These are phyloP conservation scores for Hermetia illucens DNA, from an alignment of 1,140 invertebrate species.

Conservation along the genomic window DNA sequence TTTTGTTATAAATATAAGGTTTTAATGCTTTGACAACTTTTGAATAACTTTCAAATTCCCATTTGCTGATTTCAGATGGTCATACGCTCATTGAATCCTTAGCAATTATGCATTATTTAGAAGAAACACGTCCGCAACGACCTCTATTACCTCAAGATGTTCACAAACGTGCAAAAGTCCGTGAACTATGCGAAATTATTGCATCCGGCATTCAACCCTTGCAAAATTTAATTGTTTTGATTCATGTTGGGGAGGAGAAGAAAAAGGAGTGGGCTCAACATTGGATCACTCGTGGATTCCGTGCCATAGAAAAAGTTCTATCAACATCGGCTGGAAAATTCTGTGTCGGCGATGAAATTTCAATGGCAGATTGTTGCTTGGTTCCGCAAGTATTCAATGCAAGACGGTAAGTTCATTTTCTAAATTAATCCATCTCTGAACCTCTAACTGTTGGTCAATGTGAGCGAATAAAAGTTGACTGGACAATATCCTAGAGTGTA, in stretches of 20 bases:
- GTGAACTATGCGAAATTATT: slow-evolving; percentile 55
- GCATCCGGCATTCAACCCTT: slow-evolving; percentile 88
- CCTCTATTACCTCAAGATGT: slow-evolving; percentile 77
- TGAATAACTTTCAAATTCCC: too few relatives aligned
- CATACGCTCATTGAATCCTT: slow-evolving; percentile 78
- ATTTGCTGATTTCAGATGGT: slow-evolving; percentile 52
- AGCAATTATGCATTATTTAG: slow-evolving; percentile 90
- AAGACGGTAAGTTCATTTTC: slow-evolving; percentile 42
- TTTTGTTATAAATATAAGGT: too few relatives aligned
- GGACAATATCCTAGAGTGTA: too few relatives aligned
- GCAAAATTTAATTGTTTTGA: slow-evolving; percentile 80
- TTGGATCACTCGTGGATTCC: slow-evolving; percentile 81
- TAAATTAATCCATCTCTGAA: too few relatives aligned
- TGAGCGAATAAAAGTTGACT: too few relatives aligned
- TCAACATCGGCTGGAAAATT: slow-evolving; percentile 78
- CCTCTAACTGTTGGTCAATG: too few relatives aligned
- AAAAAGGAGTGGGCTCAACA: slow-evolving; percentile 86
- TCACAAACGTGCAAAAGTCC: slow-evolving; percentile 70
- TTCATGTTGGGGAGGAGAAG: slow-evolving; percentile 71
- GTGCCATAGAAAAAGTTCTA: slow-evolving; percentile 77
- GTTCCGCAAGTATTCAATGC: slow-evolving; percentile 90
- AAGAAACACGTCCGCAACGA: slow-evolving; percentile 76
- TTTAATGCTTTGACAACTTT: too few relatives aligned
- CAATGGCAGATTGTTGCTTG: slow-evolving; percentile 87
- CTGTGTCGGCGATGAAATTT: slow-evolving; percentile 85